Conservation (phyloP, 2,113 vertebrate species). For the Falcunculus frontatus region DNA sequence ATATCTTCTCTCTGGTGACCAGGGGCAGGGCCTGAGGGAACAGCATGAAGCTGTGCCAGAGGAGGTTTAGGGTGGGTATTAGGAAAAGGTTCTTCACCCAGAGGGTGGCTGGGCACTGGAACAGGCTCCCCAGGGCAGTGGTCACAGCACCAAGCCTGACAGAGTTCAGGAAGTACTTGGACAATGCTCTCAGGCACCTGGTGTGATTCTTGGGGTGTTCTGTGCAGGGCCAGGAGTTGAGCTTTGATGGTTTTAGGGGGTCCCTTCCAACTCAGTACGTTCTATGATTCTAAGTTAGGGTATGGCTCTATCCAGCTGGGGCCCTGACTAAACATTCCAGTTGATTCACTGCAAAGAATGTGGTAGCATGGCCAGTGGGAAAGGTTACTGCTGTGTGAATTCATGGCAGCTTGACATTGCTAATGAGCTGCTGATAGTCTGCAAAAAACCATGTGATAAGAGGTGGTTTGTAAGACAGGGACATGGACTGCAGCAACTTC, state of each 20-base stretch:
- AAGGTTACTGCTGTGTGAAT: neutral
- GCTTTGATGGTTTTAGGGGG: neutral
- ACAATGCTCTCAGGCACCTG: rapidly evolving
- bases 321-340: neutral
- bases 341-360: neutral
- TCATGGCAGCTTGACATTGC: neutral
- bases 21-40: neutral
- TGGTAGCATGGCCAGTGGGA: neutral
- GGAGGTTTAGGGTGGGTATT: neutral
- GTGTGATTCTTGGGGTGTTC: neutral
- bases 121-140: neutral
- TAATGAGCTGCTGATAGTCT: neutral
- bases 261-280: neutral
- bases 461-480: neutral
- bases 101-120: neutral
- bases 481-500: neutral
- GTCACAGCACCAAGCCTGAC: neutral
- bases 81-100: neutral
- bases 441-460: neutral
- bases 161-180: neutral
- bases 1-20: neutral
- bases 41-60: neutral
- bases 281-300: neutral
- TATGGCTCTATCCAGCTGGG: neutral
- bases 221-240: neutral